Evolutionary conservation across 1,140 invertebrate species (phyloP), one percentile per base, ranked within the genome.

Genomic region (Cotesia typhae): DNA sequence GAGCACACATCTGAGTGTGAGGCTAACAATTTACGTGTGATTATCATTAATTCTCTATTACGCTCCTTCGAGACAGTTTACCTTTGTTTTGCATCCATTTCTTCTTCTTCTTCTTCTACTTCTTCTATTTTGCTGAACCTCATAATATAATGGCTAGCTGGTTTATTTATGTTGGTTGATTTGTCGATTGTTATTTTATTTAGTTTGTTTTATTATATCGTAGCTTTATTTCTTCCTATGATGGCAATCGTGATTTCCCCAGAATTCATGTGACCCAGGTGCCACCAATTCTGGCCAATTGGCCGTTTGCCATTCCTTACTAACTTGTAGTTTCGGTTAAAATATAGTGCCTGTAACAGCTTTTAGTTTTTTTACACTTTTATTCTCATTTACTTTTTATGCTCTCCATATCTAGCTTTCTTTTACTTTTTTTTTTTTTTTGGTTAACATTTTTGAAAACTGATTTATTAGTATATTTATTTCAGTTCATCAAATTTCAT

Each of bases 231-330:
- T 59, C 57, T 20, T 59, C 57, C 41, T 47, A 47, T 59, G 57
- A 59, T 59, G 57, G 57, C 57, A 59, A 59, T 59, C 67, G 65
- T 75, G 57, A 71, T 71, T 75, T 71, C 65, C 55, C 66, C 64
- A 14, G 41, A 68, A 71, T 73, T 75, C 68, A 71, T 66, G 75
- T 74, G 71, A 65, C 64, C 63, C 65, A 70, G 74, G 67, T 74
- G 76, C 75, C 74, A 67, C 76, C 77, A 67, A 78, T 78, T 78
- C 77, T 76, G 74, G 76, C 74, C 76, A 77, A 78, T 78, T 78
- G 73, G 70, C 72, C 68, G 55, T 28, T 5, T 59, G 63, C 74
- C 52, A 38, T 67, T 38, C 57, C 73, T 64, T 78, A 76, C 76
- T 73, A 80, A 79, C 67, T 53, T 79, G 69, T 74, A 77, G 72